Evolutionary conservation across 1,140 invertebrate species (phyloP), one percentile per base, ranked within the genome.

Genomic region (Pseudomyrmex concolor): DNA sequence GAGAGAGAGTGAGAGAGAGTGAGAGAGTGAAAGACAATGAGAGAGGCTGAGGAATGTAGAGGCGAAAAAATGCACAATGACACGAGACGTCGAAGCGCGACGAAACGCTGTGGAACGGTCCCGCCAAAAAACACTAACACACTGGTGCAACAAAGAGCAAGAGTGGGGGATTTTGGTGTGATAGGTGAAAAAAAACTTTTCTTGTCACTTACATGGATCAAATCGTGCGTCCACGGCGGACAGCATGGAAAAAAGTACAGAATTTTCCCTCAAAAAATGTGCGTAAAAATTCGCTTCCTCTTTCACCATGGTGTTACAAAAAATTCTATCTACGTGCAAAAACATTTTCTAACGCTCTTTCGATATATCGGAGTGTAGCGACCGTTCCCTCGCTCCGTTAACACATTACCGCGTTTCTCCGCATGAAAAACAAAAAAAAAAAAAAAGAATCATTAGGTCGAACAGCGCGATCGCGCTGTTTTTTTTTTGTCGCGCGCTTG

Each of bases 201-300:
- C 89, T 92, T 93, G 89, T 91, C 91, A 94, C 94, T 94, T 94
- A 94, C 94, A 94, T 94, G 92, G 89, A 91, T 92, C 90, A 93
- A 93, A 91, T 89, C 89, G 93, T 92, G 86, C 67, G 93, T 93
- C 92, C 93, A 88, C 90, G 92, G 86, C 89, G 91, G 93, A 94
- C 93, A 93, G 93, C 93, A 93, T 94, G 93, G 89, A 94, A 94
- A 93, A 94, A 92, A 93, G 90, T 89, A 91, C 87, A 92, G 83
- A 93, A 89, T 92, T 93, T 34, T 91, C 90, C 91, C 93, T 93
- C 93, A 94, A 94, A 94, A 92, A 91, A 89, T 85, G 89, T 71
- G 83, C 90, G 72, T 89, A 85, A 93, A 93, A 93, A 92, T 88
- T 91, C 87, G 90, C 86, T 63, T 34, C 68, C 63, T 83, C 82